phyloP scores from a whole-genome alignment of 2,888 invertebrate species.

The Lacanobia wlatinum region DNA sequence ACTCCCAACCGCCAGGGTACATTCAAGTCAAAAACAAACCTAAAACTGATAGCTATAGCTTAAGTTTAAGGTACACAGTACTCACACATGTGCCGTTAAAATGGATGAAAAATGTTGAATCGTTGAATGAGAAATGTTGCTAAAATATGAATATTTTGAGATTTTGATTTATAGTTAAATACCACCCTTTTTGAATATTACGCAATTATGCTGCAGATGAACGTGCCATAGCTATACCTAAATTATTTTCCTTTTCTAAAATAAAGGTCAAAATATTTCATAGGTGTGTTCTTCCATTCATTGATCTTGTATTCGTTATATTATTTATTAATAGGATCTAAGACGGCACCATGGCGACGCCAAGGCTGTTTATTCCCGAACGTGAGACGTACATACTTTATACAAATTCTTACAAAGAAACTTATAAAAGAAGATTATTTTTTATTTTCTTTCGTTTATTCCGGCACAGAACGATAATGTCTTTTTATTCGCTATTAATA shows the following conservation, averaged over 20 bases:
- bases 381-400: not conserved
- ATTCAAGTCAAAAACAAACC: too few species aligned
- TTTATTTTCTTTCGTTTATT: not conserved
- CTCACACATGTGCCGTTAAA: too few species aligned
- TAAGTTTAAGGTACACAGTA: too few species aligned
- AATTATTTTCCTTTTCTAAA: not conserved
- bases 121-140: too few species aligned
- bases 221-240: too few species aligned
- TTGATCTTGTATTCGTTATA: slow-evolving; percentile 9
- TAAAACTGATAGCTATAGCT: too few species aligned
- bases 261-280: not conserved
- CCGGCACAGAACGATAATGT: not conserved
- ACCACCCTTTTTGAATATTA: too few species aligned
- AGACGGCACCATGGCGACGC: slow-evolving; percentile 17
- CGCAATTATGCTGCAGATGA: too few species aligned
- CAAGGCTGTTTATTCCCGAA: not conserved
- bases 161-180: too few species aligned
- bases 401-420: slow-evolving; percentile 1
- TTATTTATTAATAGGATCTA: slow-evolving; percentile 10
- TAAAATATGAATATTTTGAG: too few species aligned
- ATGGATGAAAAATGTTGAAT: too few species aligned
- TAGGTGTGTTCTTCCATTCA: not conserved
- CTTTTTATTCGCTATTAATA: not conserved
- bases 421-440: slow-evolving; percentile 4
- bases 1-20: too few species aligned